Evolutionary conservation across 2,797 vertebrate genomes (phyloP), one percentile per base, ranked within the genome.

Genomic region (Uromys caudimaculatus): DNA sequence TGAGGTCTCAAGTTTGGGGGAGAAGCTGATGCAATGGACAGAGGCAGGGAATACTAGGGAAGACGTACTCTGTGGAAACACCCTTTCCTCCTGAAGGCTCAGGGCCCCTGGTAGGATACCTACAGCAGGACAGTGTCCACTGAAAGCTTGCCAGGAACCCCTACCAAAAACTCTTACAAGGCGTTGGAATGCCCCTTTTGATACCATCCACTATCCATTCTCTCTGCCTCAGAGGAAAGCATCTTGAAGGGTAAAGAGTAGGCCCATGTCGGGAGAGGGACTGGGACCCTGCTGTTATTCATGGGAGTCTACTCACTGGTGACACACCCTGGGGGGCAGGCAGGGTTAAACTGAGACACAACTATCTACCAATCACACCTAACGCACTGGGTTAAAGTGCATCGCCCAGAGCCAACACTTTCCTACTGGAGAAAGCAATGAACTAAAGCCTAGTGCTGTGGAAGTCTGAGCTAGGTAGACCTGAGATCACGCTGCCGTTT

Each of bases 391-490:
- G 38, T 85, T 82, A 58, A 95, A 93, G 21, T 60, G 71, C 87
- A 14, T 84, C 71, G 87, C 93, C 93, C 87, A 16, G 67, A 75
- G 86, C 60, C n/a, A 86, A 95, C 92, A 83, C 75, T 56, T 86
- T 95, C 86, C 62, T 88, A 5, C n/a, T 0, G 3, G 32, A 89
- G 90, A 90, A 96, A 73, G 90, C 67, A 85, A 92, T 44, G 90
- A 95, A 83, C 86, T 95, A 91, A 94, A 97, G 95, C 73, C 52
- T 79, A 95, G 73, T 62, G 81, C 38, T 47, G 29, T 62, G 10
- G 76, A 95, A 86, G 90, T 83, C 32, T 29, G 64, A 73, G 38
- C 88, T 69, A 88, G 95, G 93, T 24, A 89, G 83, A 93, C 67
- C 86, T 92, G 90, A 14, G 92, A 89, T 91, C 84, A 1, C 3